phyloP scores from a whole-genome alignment of 2,888 invertebrate species.

The Dryococelus australis region DNA sequence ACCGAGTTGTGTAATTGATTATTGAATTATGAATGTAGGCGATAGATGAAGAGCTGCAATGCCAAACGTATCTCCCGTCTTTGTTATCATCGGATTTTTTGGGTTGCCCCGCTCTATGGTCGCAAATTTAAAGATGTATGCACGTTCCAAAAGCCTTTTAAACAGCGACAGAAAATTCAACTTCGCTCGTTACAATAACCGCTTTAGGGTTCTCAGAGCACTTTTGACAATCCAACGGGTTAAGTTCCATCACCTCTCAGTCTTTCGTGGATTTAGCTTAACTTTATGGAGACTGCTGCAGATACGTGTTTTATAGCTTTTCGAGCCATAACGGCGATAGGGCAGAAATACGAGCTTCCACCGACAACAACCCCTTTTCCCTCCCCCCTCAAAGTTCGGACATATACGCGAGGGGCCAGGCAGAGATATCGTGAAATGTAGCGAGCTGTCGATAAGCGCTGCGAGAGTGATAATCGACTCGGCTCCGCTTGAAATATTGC shows the following conservation, averaged over 20 bases:
- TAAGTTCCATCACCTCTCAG: neutral
- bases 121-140: no score
- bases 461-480: neutral
- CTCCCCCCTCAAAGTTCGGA: neutral
- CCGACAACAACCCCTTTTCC: neutral
- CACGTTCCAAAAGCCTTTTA: no score
- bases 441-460: neutral
- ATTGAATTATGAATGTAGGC: no score
- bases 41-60: no score
- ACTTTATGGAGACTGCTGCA: neutral
- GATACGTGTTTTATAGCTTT: neutral
- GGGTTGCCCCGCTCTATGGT: no score
- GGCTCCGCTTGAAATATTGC: neutral
- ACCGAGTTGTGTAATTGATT: no score
- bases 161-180: no score
- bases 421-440: neutral
- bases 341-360: neutral
- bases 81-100: no score
- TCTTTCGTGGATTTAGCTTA: neutral
- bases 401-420: neutral
- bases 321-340: neutral
- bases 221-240: neutral
- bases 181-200: no score
- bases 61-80: no score
- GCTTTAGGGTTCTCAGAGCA: no score